Conservation (phyloP, 2,888 invertebrate species). For the Acronicta leporina region DNA sequence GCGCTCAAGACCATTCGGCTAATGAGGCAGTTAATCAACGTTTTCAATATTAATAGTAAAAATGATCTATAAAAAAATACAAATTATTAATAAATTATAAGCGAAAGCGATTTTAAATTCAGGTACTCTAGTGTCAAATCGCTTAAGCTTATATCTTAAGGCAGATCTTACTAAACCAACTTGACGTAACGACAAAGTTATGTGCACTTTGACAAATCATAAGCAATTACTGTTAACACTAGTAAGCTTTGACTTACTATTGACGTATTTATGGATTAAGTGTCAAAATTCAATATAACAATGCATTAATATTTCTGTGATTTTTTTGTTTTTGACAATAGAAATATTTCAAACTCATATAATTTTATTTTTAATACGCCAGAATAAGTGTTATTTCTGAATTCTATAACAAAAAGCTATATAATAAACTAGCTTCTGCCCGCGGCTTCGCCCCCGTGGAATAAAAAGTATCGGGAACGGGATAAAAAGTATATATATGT, state of each 20-base stretch:
- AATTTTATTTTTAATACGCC: neutral
- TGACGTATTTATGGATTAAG: conserved; percentile 18
- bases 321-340: neutral
- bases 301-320: neutral
- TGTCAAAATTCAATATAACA: conserved; percentile 22
- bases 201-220: conserved; percentile 78
- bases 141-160: conserved; percentile 50
- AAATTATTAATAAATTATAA: no score
- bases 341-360: neutral
- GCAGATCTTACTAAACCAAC: conserved; percentile 59
- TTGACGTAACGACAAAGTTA: conserved; percentile 71
- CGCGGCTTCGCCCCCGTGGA: no score
- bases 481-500: no score
- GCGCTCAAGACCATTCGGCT: no score
- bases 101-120: no score
- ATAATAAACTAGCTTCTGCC: no score
- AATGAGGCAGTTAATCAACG: no score
- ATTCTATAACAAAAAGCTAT: neutral
- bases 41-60: no score
- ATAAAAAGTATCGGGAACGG: no score
- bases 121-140: conserved; percentile 1
- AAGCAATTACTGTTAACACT: conserved; percentile 67
- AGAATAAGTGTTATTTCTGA: neutral
- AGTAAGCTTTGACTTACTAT: conserved; percentile 58
- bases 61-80: no score